Evolutionary conservation across 2,113 vertebrate species (phyloP).

Genomic region (Microcebus lehilahytsara): DNA sequence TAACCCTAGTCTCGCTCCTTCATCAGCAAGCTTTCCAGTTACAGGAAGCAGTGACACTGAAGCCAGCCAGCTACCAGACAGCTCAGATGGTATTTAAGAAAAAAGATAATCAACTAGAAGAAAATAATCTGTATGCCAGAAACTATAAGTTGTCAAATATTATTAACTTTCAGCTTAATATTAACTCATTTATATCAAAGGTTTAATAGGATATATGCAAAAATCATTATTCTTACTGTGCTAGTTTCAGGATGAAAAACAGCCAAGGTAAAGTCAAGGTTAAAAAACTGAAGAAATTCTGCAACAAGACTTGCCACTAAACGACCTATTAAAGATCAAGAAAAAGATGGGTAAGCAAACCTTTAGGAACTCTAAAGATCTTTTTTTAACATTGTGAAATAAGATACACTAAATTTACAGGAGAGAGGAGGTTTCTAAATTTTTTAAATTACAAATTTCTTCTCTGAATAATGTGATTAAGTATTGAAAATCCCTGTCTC

Average conservation of each 20-base stretch:
- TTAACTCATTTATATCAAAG: background rate
- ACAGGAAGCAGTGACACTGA: background rate
- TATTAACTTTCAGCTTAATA: background rate
- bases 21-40: background rate
- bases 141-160: background rate
- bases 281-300: slow-evolving; percentile 96
- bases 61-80: background rate
- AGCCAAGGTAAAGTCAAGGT: slow-evolving; percentile 95
- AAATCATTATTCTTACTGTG: slow-evolving; percentile 83
- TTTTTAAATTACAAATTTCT: background rate
- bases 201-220: background rate
- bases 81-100: background rate
- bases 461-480: background rate
- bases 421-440: background rate
- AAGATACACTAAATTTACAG: accelerated
- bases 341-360: background rate
- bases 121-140: background rate
- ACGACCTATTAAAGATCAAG: slow-evolving; percentile 84
- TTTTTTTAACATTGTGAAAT: background rate
- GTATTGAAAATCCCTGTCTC: background rate
- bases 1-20: background rate
- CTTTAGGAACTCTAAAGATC: background rate
- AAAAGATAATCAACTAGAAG: background rate
- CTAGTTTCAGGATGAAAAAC: slow-evolving; percentile 97
- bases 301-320: slow-evolving; percentile 92